Evolutionary conservation across 1,140 invertebrate genomes (phyloP), one percentile per base, ranked within the genome.

Genomic region (Drosophila bifasciata): DNA sequence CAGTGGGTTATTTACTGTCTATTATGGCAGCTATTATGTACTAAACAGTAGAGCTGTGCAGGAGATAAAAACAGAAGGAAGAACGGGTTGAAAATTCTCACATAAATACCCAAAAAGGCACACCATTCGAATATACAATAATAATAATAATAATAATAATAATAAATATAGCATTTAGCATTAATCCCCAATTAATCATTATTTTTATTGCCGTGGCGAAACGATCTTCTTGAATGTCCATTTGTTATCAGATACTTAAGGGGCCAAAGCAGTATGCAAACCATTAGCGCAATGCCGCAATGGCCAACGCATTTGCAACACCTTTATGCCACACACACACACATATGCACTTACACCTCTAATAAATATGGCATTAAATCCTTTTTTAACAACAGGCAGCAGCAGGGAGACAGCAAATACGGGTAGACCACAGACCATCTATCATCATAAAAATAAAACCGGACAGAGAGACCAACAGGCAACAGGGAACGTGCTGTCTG

Each of bases 371-470:
- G 41, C 36, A 63, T 73, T 66, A 77, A 85, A 81, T 74, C 81
- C 81, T 73, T 80, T 80, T 80, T 57, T 73, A 46, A 69, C 55
- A 73, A 76, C 50, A 55, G 59, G 53, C 79, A 68, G 43, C 46
- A 41, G 56, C 55, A n/a, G n/a, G n/a, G 45, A 63, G 53, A 73
- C 69, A 64, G 61, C 62, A 60, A 70, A 70, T 59, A 74, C 52
- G 50, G 60, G n/a, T n/a, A n/a, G 40, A 41, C 56, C 32, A 56
- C 44, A 57, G 63, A 48, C 72, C 81, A 81, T 85, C 79, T 86
- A 85, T 85, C 81, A 85, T 85, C 77, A 86, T 85, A 86, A 80
- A 76, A 66, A 70, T 62, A 70, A 70, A 80, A 77, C 68, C 81
- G 50, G 64, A 76, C 77, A 66, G 17, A 66, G 17, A 52, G 79